These are phyloP conservation scores for Drosophila sucinea DNA, from an alignment of 1,140 invertebrate species.

Conservation along the genomic window DNA sequence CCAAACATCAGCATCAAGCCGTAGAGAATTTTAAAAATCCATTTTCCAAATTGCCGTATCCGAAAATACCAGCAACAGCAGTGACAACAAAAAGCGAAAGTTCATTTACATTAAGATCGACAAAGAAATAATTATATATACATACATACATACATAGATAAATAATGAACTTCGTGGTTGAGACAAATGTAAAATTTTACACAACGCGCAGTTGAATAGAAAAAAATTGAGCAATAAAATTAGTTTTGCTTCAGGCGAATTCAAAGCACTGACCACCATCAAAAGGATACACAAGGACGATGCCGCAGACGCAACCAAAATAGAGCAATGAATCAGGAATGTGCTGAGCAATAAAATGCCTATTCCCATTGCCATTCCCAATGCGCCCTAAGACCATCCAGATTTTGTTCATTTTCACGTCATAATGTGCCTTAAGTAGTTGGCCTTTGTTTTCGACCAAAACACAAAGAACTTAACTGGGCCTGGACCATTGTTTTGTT, in stretches of 20 bases:
- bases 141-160: slow-evolving; percentile 50
- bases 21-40: slow-evolving; percentile 50
- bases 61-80: slow-evolving; percentile 23
- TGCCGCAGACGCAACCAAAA: slow-evolving; percentile 53
- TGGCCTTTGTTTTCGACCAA: slow-evolving; percentile 64
- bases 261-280: slow-evolving; percentile 61
- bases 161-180: slow-evolving; percentile 64
- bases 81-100: slow-evolving; percentile 44
- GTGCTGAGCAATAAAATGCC: slow-evolving; percentile 60
- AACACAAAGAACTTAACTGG: slow-evolving; percentile 47
- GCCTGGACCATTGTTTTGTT: slow-evolving; percentile 58
- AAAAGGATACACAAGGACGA: slow-evolving; percentile 59
- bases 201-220: slow-evolving; percentile 72
- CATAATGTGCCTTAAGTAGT: slow-evolving; percentile 81
- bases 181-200: slow-evolving; percentile 78
- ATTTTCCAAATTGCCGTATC: slow-evolving; percentile 43
- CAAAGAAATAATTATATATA: slow-evolving; percentile 8
- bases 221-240: slow-evolving; percentile 83
- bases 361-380: slow-evolving; percentile 32
- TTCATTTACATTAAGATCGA: slow-evolving; percentile 63
- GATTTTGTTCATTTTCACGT: slow-evolving; percentile 51
- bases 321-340: slow-evolving; percentile 78
- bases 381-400: background rate
- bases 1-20: slow-evolving; percentile 21
- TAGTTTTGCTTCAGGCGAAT: slow-evolving; percentile 79